phyloP scores from a whole-genome alignment of 2,797 vertebrate genomes.

The Xyrichtys novacula region DNA sequence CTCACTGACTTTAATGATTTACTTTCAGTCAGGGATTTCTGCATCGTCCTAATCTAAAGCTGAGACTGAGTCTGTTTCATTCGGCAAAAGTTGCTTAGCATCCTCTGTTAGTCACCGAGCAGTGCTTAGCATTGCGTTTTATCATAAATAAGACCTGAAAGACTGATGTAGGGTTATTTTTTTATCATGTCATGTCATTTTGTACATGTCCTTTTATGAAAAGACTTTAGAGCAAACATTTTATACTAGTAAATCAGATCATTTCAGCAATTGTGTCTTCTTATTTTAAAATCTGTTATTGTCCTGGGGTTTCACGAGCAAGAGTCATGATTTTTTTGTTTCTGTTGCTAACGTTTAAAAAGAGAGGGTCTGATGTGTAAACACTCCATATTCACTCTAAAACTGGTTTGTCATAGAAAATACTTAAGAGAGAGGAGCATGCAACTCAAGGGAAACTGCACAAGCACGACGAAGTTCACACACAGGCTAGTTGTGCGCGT shows the following conservation, averaged over 20 bases:
- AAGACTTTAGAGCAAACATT: conserved; percentile 41
- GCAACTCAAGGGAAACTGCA: conserved; percentile 76
- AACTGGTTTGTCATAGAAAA: conserved; percentile 14
- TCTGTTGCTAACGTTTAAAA: conserved; percentile 24
- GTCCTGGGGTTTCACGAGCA: not conserved
- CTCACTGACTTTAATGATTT: conserved; percentile 29
- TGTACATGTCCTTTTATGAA: conserved; percentile 48
- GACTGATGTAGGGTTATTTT: conserved; percentile 12
- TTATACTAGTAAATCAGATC: conserved; percentile 47
- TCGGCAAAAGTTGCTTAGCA: conserved; percentile 20
- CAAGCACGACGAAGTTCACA: conserved; percentile 14
- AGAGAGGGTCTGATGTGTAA: conserved; percentile 6
- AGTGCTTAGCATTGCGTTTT: conserved; percentile 12
- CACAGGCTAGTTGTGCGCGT: conserved; percentile 1
- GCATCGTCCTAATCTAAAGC: conserved; percentile 48
- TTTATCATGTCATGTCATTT: conserved; percentile 51
- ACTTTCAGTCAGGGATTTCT: conserved; percentile 35
- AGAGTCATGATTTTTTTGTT: conserved; percentile 22
- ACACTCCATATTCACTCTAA: conserved; percentile 19
- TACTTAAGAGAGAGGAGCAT: conserved; percentile 70
- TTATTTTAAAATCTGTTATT: conserved; percentile 22
- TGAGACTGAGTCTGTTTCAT: conserved; percentile 17
- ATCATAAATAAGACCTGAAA: conserved; percentile 2
- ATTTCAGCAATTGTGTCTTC: conserved; percentile 11
- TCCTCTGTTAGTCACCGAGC: conserved; percentile 16